phyloP scores from a whole-genome alignment of 2,113 vertebrate species.

The Zosterops hypoxanthus region DNA sequence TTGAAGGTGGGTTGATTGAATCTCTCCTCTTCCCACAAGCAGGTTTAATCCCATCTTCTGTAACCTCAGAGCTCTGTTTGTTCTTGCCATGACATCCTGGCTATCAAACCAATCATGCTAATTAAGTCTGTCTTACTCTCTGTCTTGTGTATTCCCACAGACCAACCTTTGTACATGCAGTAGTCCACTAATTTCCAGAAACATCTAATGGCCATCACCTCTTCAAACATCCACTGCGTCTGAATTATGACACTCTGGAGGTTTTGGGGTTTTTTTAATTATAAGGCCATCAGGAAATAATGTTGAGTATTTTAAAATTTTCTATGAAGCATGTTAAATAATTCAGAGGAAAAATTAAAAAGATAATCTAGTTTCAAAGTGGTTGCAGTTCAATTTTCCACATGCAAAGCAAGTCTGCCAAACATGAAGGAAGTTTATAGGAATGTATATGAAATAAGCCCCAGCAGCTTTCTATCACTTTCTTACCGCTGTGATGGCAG shows the following conservation, averaged over 20 bases:
- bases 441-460: background rate
- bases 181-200: background rate
- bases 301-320: background rate
- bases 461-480: background rate
- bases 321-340: background rate
- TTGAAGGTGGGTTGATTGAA: too few relatives aligned
- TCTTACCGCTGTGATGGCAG: background rate
- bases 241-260: background rate
- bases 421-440: background rate
- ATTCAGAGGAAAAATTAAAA: background rate
- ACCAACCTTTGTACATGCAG: background rate
- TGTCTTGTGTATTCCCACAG: too few relatives aligned
- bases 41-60: too few relatives aligned
- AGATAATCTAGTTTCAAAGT: background rate
- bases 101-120: too few relatives aligned
- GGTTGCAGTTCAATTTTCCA: background rate
- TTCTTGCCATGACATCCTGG: too few relatives aligned
- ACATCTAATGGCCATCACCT: background rate
- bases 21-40: too few relatives aligned
- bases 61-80: too few relatives aligned
- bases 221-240: background rate
- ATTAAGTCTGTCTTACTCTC: too few relatives aligned
- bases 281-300: background rate
- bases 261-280: background rate
- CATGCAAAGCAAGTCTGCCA: background rate